Percentiles rank a stretch among this genome's conserved stretches.
Evolutionary conservation across 2,888 invertebrate species (phyloP).

Genomic region (Drosophila vallismaia): DNA sequence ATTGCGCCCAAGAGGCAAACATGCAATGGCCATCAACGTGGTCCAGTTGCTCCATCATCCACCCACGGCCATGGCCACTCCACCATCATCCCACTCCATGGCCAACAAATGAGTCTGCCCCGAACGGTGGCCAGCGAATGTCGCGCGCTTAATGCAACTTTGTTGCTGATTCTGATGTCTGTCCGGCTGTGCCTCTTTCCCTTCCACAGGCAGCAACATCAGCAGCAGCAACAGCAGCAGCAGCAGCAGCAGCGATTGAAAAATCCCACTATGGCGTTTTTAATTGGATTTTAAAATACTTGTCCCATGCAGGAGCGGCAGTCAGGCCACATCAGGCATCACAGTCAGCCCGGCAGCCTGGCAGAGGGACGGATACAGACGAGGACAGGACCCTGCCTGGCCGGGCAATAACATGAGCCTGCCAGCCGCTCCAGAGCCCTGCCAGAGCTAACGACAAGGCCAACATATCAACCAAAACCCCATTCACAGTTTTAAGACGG

Average conservation of each 20-base stretch:
- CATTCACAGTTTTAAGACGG: slow-evolving; percentile 21
- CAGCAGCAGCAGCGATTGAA: slow-evolving; percentile 77
- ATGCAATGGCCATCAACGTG: slow-evolving; percentile 77
- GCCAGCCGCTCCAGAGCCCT: slow-evolving; percentile 3
- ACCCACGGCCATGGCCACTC: slow-evolving; percentile 6
- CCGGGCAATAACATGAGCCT: slow-evolving; percentile 54
- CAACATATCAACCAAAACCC: slow-evolving; percentile 47
- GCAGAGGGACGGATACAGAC: slow-evolving; percentile 3
- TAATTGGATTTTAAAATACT: slow-evolving; percentile 85
- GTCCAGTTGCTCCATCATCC: slow-evolving; percentile 33
- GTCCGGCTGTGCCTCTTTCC: slow-evolving; percentile 19
- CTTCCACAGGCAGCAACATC: slow-evolving; percentile 1
- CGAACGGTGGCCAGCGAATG: slow-evolving; percentile 64
- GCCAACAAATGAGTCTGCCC: slow-evolving; percentile 44
- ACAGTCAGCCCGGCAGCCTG: slow-evolving; percentile 16
- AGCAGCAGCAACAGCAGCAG: slow-evolving; percentile 6
- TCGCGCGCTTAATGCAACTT: slow-evolving; percentile 76
- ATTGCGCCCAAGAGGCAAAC: slow-evolving; percentile 77
- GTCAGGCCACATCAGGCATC: slow-evolving; percentile 45
- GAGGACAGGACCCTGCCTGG: slow-evolving; percentile 31
- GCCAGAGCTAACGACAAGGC: slow-evolving; percentile 37
- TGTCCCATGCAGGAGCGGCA: slow-evolving; percentile 66
- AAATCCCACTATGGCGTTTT: slow-evolving; percentile 82
- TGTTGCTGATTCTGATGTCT: slow-evolving; percentile 69
- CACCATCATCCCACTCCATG: slow-evolving; percentile 1